phyloP scores from a whole-genome alignment of 2,113 vertebrate genomes.

The Pipa parva region DNA sequence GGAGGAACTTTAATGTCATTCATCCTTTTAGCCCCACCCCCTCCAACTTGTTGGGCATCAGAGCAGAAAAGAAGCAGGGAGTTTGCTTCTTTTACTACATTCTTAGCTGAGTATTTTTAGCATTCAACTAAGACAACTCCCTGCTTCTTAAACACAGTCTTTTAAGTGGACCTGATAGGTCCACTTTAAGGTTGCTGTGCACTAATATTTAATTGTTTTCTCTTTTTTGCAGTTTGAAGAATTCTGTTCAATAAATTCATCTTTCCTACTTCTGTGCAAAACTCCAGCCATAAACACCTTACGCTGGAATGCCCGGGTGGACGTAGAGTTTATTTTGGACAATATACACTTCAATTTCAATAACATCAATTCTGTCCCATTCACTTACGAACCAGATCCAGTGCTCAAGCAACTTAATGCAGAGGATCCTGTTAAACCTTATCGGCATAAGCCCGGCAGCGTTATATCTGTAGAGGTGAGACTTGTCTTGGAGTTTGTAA shows the following conservation, averaged over 20 bases:
- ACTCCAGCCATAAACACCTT: constrained; percentile 75
- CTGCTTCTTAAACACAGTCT: too few relatives aligned
- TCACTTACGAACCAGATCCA: constrained; percentile 85
- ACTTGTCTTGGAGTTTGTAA: neutral
- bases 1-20: too few relatives aligned
- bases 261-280: constrained; percentile 78
- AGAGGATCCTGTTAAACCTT: constrained; percentile 73
- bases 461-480: constrained; percentile 94
- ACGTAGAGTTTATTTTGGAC: constrained; percentile 85
- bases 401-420: constrained; percentile 72
- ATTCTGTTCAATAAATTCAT: constrained; percentile 79
- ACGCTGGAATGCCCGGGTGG: constrained; percentile 57
- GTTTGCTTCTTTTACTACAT: too few relatives aligned
- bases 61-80: too few relatives aligned
- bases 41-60: too few relatives aligned
- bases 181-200: too few relatives aligned
- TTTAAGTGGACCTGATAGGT: too few relatives aligned
- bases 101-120: too few relatives aligned
- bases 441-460: constrained; percentile 92
- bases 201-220: too few relatives aligned
- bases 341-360: constrained; percentile 85
- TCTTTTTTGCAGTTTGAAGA: constrained; percentile 71
- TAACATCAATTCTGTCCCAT: constrained; percentile 65
- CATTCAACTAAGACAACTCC: too few relatives aligned
- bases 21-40: too few relatives aligned